A percentile compares a stretch with the other conserved stretches of the same genome.
Conservation (phyloP, 2,888 invertebrate genomes). For the Calameuta pallipes region DNA sequence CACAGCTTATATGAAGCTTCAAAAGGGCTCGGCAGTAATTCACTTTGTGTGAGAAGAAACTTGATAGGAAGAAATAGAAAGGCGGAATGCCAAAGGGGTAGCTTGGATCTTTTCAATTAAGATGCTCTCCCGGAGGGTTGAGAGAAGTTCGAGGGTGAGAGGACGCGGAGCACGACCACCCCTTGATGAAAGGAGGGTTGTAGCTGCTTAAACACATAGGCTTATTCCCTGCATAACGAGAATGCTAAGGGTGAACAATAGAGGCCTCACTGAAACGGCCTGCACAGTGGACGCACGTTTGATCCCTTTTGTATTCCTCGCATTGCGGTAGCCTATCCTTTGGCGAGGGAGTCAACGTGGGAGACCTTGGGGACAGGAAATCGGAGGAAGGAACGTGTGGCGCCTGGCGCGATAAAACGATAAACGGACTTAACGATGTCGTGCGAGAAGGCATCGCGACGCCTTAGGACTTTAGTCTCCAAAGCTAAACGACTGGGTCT, state of each 20-base stretch:
- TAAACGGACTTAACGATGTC: conserved; percentile 39
- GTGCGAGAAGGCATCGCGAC: conserved; percentile 54
- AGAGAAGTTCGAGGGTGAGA: background rate
- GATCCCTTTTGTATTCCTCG: background rate
- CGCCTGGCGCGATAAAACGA: conserved; percentile 12
- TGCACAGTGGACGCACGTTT: background rate
- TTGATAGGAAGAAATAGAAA: background rate
- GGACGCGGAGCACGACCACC: background rate
- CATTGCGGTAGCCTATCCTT: background rate
- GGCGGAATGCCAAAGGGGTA: background rate
- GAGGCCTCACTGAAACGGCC: background rate
- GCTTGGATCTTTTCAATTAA: background rate
- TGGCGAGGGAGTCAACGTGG: background rate
- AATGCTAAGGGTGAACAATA: conserved; percentile 8
- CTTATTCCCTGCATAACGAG: conserved; percentile 4
- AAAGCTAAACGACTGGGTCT: conserved; percentile 50
- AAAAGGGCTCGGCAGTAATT: background rate
- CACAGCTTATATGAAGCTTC: background rate
- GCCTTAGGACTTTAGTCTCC: conserved; percentile 44
- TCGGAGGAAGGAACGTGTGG: background rate
- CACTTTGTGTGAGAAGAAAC: background rate
- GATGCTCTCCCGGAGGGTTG: background rate
- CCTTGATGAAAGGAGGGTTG: background rate
- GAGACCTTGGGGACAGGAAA: background rate
- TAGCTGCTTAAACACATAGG: background rate